Conservation (phyloP, 2,888 invertebrate species). For the Campoletis raptor region DNA sequence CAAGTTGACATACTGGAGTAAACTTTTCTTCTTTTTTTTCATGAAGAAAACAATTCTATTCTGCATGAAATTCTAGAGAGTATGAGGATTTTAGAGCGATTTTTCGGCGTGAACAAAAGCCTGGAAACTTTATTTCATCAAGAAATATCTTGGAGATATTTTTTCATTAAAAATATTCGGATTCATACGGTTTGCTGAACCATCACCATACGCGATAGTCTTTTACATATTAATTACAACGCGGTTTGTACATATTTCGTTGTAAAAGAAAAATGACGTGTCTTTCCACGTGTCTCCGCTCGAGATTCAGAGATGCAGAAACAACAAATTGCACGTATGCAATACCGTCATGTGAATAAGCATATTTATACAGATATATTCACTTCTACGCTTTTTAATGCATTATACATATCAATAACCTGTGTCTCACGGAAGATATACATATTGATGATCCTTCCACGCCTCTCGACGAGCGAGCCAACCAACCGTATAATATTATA, state of each 20-base stretch:
- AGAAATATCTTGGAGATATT: conserved; percentile 3
- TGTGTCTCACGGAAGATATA: conserved; percentile 40
- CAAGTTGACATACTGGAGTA: background rate
- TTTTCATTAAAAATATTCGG: conserved; percentile 36
- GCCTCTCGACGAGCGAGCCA: conserved; percentile 4
- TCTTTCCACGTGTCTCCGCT: conserved; percentile 24
- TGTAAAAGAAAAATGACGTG: conserved; percentile 3
- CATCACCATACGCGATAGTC: conserved; percentile 67
- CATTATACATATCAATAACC: conserved; percentile 67
- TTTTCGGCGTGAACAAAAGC: background rate
- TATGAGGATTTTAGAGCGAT: background rate
- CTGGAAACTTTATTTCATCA: conserved; percentile 17
- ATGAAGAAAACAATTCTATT: too few relatives aligned
- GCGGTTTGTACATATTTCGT: conserved; percentile 29
- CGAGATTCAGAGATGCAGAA: conserved; percentile 49
- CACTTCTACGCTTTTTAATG: conserved; percentile 37
- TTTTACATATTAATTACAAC: conserved; percentile 70
- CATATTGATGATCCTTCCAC: conserved; percentile 56
- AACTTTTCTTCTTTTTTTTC: background rate
- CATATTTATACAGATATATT: conserved; percentile 21
- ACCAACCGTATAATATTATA: conserved; percentile 5
- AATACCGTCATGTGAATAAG: background rate
- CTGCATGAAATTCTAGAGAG: background rate
- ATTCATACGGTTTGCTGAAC: conserved; percentile 22
- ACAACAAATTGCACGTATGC: conserved; percentile 54